Evolutionary conservation across 1,140 invertebrate genomes (phyloP).

Genomic region (Dreissena polymorpha): DNA sequence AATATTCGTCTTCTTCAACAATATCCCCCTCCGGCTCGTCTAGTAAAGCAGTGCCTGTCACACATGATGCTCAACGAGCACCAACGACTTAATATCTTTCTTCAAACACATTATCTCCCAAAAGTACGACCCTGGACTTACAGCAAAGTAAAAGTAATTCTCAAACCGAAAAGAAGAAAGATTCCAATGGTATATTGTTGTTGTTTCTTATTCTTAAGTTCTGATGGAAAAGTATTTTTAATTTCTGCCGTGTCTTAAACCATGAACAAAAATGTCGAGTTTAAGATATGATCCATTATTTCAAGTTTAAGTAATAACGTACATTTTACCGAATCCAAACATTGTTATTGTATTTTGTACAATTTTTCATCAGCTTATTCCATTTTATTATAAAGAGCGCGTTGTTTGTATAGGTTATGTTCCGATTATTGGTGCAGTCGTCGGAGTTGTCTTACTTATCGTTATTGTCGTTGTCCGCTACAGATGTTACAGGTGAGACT

Average conservation of each 20-base stretch:
- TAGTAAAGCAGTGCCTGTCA: no score
- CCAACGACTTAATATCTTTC: not conserved
- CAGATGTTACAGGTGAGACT: slow-evolving; percentile 23
- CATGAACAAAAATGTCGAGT: not conserved
- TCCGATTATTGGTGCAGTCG: slow-evolving; percentile 5
- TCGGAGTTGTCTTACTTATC: slow-evolving; percentile 13
- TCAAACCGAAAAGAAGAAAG: not conserved
- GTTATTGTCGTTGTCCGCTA: not conserved
- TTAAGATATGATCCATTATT: not conserved
- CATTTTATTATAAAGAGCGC: not conserved
- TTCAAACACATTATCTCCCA: not conserved
- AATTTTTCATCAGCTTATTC: not conserved
- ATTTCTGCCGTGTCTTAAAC: no score
- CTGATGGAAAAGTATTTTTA: no score
- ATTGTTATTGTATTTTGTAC: no score
- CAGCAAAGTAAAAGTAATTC: not conserved
- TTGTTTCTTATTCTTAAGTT: not conserved
- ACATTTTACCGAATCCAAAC: no score
- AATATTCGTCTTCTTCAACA: no score
- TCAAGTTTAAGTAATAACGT: not conserved
- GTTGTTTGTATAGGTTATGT: not conserved
- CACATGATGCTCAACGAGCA: no score
- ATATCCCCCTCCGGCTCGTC: no score
- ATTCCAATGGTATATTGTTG: not conserved
- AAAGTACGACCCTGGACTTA: not conserved